Evolutionary conservation across 2,888 invertebrate genomes (phyloP).

Genomic region (Scaptomyza flava): DNA sequence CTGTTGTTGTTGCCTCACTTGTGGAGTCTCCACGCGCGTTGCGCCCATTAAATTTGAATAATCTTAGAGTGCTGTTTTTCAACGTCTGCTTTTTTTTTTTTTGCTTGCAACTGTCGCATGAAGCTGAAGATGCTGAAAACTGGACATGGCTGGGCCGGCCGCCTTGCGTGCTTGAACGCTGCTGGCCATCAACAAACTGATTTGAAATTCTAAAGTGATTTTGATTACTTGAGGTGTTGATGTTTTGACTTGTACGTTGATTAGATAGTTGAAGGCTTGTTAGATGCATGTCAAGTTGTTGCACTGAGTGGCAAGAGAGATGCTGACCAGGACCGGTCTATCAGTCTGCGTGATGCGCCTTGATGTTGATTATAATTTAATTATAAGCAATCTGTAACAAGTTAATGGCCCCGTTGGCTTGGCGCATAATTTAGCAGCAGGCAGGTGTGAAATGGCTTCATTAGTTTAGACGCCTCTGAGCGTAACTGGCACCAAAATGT

Average conservation of each 20-base stretch:
- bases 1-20: constrained; percentile 58
- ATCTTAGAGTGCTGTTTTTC: constrained; percentile 54
- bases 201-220: constrained; percentile 79
- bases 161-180: constrained; percentile 54
- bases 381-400: constrained; percentile 76
- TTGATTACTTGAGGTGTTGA: constrained; percentile 79
- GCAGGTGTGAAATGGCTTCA: constrained; percentile 78
- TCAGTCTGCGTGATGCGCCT: constrained; percentile 48
- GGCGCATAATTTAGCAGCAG: constrained; percentile 59
- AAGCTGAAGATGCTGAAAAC: constrained; percentile 24
- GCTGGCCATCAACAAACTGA: constrained; percentile 68
- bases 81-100: constrained; percentile 39
- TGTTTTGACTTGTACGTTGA: constrained; percentile 79
- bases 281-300: constrained; percentile 70
- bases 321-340: constrained; percentile 4
- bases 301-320: constrained; percentile 3
- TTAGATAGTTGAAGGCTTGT: constrained; percentile 77
- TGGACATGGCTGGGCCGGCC: constrained; percentile 39
- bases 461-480: constrained; percentile 59
- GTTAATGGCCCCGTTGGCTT: constrained; percentile 61
- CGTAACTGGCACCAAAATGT: constrained; percentile 20
- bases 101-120: constrained; percentile 59
- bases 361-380: constrained; percentile 75
- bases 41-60: constrained; percentile 80
- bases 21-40: constrained; percentile 64